Conservation (phyloP, 2,888 invertebrate genomes). For the Girardia tigrina region DNA sequence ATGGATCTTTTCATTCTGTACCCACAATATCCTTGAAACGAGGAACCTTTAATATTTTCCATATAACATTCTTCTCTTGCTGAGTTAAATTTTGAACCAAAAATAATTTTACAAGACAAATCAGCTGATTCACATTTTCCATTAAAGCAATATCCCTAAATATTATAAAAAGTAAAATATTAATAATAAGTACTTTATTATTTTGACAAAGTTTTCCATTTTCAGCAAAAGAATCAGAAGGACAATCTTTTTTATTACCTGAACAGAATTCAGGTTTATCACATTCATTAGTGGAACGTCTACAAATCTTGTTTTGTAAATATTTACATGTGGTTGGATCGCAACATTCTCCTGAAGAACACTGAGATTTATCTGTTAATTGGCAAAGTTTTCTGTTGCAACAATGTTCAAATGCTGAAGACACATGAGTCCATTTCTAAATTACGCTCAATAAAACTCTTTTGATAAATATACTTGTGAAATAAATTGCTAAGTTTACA, state of each 20-base stretch:
- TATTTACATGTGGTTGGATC: background rate
- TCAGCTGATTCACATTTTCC: conserved; percentile 21
- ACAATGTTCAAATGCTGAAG: background rate
- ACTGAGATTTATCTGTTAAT: background rate
- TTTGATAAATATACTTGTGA: too few species aligned
- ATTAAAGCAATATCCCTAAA: conserved; percentile 15
- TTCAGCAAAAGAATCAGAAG: background rate
- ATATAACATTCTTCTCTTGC: background rate
- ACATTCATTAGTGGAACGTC: background rate
- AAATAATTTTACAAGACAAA: background rate
- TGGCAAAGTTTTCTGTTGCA: background rate
- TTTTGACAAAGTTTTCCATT: background rate
- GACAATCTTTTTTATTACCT: background rate
- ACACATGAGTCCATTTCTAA: background rate
- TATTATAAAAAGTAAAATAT: background rate
- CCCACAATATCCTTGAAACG: background rate
- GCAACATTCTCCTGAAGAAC: background rate
- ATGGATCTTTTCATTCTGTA: background rate
- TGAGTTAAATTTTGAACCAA: background rate
- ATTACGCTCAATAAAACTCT: too few species aligned
- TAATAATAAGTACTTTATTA: background rate
- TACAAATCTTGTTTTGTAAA: conserved; percentile 2
- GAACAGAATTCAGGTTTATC: background rate
- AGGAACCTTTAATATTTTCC: background rate
- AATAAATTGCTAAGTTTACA: too few species aligned